phyloP scores from a whole-genome alignment of 2,797 vertebrate genomes.

The Enteromius mattozi region DNA sequence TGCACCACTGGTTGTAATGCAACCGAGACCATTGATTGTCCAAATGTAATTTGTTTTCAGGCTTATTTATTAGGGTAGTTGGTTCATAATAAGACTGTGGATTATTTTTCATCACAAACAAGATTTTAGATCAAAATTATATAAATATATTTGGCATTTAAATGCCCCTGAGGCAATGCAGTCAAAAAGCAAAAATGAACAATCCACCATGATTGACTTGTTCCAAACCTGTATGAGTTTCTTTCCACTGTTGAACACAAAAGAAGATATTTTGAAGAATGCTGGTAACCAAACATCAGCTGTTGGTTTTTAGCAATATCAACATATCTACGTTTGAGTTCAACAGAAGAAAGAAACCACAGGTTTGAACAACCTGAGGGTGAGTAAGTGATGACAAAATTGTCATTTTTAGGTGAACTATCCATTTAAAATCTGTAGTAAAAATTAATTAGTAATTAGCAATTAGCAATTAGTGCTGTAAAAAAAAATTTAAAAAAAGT shows the following conservation, averaged over 20 bases:
- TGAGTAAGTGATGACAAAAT: background rate
- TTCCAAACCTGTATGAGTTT: background rate
- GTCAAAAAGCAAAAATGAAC: background rate
- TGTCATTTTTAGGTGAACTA: background rate
- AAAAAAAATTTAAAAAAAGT: no score
- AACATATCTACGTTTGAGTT: background rate
- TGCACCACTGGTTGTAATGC: background rate
- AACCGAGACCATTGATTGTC: background rate
- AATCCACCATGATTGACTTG: no score
- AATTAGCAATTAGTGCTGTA: background rate
- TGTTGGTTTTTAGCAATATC: background rate
- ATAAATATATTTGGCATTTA: background rate
- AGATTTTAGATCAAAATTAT: background rate
- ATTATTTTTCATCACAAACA: slow-evolving; percentile 8
- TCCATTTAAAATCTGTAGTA: background rate
- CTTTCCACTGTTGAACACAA: background rate
- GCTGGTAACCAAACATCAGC: no score
- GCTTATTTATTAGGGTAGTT: slow-evolving; percentile 4
- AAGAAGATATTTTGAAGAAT: background rate
- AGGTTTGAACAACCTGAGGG: background rate
- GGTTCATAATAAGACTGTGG: background rate
- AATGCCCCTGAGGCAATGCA: background rate
- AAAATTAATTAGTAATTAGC: background rate
- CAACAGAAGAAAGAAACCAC: background rate
- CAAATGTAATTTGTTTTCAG: slow-evolving; percentile 14